A percentile compares a stretch with the other conserved stretches of the same genome.
Evolutionary conservation across 2,888 invertebrate species (phyloP).

Genomic region (Bhutanitis thaidina): DNA sequence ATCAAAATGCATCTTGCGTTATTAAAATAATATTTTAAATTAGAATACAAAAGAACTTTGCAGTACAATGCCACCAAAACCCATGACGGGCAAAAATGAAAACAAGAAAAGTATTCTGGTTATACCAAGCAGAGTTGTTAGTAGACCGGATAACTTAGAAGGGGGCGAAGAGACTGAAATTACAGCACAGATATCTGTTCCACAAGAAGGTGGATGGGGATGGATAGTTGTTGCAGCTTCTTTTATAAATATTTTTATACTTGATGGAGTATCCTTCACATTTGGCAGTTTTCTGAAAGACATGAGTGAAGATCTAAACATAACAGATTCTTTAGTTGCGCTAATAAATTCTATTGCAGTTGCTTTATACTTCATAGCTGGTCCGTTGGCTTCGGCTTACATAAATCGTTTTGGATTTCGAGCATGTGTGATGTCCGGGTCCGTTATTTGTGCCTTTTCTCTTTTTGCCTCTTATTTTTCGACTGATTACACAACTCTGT

Average conservation of each 20-base stretch:
- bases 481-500: slow-evolving; percentile 39
- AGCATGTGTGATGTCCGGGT: slow-evolving; percentile 58
- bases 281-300: slow-evolving; percentile 59
- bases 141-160: slow-evolving; percentile 42
- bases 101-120: slow-evolving; percentile 40
- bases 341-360: slow-evolving; percentile 60
- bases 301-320: slow-evolving; percentile 46
- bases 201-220: slow-evolving; percentile 66
- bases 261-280: slow-evolving; percentile 60
- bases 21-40: background rate
- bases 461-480: slow-evolving; percentile 55
- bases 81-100: slow-evolving; percentile 29
- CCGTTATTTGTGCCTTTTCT: slow-evolving; percentile 48
- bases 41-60: background rate
- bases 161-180: slow-evolving; percentile 68
- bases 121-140: slow-evolving; percentile 46
- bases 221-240: slow-evolving; percentile 61
- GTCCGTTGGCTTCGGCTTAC: slow-evolving; percentile 60
- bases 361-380: slow-evolving; percentile 54
- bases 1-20: too few relatives aligned
- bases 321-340: slow-evolving; percentile 45
- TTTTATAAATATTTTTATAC: slow-evolving; percentile 47
- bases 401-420: slow-evolving; percentile 70
- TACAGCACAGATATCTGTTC: slow-evolving; percentile 62
- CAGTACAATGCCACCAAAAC: background rate